Conservation (phyloP, 2,797 vertebrate species). For the Nyctibius grandis region DNA sequence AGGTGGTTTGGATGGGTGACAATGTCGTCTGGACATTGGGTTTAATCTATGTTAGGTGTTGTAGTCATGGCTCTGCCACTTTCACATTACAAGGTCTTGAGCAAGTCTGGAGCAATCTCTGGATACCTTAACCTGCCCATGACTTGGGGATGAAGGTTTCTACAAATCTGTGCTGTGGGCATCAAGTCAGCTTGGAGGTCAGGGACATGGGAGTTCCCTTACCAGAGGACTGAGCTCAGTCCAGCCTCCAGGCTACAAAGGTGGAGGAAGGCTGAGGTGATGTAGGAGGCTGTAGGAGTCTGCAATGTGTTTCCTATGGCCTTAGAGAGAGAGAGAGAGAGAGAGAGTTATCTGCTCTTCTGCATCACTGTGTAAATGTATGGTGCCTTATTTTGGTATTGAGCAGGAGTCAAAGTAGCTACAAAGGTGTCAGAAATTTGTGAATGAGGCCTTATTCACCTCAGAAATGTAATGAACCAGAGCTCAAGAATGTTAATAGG, state of each 20-base stretch:
- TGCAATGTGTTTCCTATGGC: not conserved
- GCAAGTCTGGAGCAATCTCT: not conserved
- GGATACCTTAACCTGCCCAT: not conserved
- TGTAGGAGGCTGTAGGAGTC: not conserved
- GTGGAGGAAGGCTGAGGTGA: not conserved
- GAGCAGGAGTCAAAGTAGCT: not conserved
- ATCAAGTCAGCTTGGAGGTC: not conserved
- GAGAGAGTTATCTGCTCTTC: not conserved
- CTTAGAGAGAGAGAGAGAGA: no score
- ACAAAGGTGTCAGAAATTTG: not conserved
- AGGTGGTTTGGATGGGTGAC: not conserved
- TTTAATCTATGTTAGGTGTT: not conserved
- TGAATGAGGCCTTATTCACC: not conserved
- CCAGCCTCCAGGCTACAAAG: not conserved
- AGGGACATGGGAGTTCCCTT: not conserved
- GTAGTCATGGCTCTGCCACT: not conserved
- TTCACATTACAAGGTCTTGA: not conserved
- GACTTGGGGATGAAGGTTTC: not conserved
- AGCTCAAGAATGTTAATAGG: not conserved
- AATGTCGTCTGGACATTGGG: not conserved
- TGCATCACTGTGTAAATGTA: not conserved
- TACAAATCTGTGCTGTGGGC: not conserved
- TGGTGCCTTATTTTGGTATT: not conserved
- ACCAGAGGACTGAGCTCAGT: not conserved
- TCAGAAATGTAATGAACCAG: not conserved